Base-by-base conservation (phyloP, 2,888 invertebrate species). In the Microdon myrmicae region DNA sequence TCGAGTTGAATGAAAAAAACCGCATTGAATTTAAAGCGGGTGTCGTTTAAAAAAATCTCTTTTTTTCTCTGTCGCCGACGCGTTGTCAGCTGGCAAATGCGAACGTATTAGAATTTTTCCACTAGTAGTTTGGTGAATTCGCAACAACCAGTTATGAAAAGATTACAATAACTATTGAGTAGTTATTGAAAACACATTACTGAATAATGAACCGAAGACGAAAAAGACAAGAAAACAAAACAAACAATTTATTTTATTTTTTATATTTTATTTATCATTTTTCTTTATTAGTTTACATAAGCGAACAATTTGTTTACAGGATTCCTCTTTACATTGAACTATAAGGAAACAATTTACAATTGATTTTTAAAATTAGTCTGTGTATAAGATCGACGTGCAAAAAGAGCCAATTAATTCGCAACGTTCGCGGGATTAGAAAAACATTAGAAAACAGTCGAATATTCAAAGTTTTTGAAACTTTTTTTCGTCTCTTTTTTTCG, bases 251-350 rank as follows among this genome's bases (percentile, higher is more conserved):
- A 29, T 29, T 29, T 29, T 29, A 9, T 19, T 37, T 54, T 51
- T 58, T 48, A 29, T 51, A 51, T 49, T 56, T 61, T 58, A 53
- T 64, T 55, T 47, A 35, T 48, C 48, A 23, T 45, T 61, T 64
- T n/a, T 58, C 31, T 58, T 64, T 58, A 64, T 64, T 64, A 58
- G 64, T 64, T 64, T 64, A 64, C 64, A 64, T 64, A 64, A 64
- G 56, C 61, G 61, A 58, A 51, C 56, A 64, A 58, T 58, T 51
- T 45, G 10, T 45, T 44, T 48, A 31, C 20, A 3, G 32, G 26
- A 25, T 44, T 55, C 32, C 38, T 45, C 32, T 41, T 41, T 47
- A 53, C 20, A 47, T 54, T 47, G 25, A 23, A 31, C 56, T 47
- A 66, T 58, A 43, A 32, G 29, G 29, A 60, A 68, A 55, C 31